These are phyloP conservation scores for Lepidurus packardi DNA, from an alignment of 1,140 invertebrate species.

Conservation along the genomic window DNA sequence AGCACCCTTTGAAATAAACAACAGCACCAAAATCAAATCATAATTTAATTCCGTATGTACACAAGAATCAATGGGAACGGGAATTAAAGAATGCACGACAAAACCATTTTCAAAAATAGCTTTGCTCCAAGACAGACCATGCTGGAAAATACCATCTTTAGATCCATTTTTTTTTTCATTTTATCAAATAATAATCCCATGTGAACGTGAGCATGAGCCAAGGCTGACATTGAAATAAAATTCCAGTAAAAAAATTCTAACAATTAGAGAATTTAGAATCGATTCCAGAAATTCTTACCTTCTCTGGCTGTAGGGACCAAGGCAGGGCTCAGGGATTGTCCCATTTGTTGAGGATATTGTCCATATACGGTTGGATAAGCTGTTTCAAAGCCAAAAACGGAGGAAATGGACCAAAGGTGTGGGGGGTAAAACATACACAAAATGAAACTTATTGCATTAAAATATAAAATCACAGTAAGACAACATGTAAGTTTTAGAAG, in stretches of 20 bases:
- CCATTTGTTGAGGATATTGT: constrained; percentile 90
- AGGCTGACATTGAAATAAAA: no score
- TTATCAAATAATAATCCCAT: no score
- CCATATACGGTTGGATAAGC: constrained; percentile 91
- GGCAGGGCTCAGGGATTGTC: constrained; percentile 77
- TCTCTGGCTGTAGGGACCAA: constrained; percentile 84
- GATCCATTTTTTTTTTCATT: no score
- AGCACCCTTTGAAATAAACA: constrained; percentile 62
- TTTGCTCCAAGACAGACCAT: no score
- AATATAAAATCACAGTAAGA: constrained; percentile 23
- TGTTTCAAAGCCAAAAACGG: constrained; percentile 60
- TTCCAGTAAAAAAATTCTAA: no score
- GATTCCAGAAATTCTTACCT: constrained; percentile 61
- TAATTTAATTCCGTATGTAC: neutral
- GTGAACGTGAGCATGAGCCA: no score
- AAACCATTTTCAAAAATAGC: no score
- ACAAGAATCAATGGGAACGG: neutral
- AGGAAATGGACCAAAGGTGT: constrained; percentile 25
- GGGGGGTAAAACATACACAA: constrained; percentile 8
- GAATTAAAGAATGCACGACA: no score
- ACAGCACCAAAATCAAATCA: neutral
- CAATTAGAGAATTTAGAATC: neutral
- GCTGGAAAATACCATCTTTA: no score
- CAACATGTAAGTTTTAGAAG: neutral
- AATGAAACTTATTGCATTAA: constrained; percentile 27